Evolutionary conservation across 2,797 vertebrate genomes (phyloP), one percentile per base, ranked within the genome.

Genomic region (Epinephelus malabaricus): DNA sequence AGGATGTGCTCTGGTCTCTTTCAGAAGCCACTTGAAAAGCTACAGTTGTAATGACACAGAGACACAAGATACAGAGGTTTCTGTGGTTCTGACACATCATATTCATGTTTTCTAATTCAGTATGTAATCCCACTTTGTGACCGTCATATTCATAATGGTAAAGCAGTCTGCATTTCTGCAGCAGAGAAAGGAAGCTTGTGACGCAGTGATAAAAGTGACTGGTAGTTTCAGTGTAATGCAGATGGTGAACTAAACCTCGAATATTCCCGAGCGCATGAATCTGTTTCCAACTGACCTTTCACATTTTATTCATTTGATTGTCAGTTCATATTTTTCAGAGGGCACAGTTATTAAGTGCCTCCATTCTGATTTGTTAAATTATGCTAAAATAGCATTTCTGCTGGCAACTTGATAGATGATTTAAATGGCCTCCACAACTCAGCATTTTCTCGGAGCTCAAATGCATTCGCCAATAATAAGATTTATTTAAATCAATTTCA

Each of bases 401-500:
- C 78, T 69, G 77, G 86, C 78, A 84, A 78, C 73, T 76, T 87
- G 84, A 85, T 80, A 54, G 73, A 88, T 88, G 74, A 87, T 86
- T 83, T 78, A 79, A 90, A 88, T 80, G 25, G 15, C 77, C 51
- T 82, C 61, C 64, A 62, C 73, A 71, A 45, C 60, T 70, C 19
- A 66, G 62, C 81, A 76, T 83, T 87, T 88, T 81, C 72, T 74
- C 72, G 0, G 60, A 69, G 78, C 78, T 69, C 0, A 43, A 86
- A 86, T 76, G 68, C 51, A 45, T 74, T 86, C 72, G 19, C 38
- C 27, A 19, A 73, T 88, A 90, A 91, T 90, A 79, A 78, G 75
- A 92, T 92, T 84, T 88, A 89, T 91, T 91, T 84, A 86, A 89
- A 93, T 89, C 77, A 84, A 89, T 93, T 92, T 83, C 45, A 70